These are phyloP conservation scores for Chirona hameri DNA, from an alignment of 2,888 invertebrate genomes.

Conservation along the genomic window DNA sequence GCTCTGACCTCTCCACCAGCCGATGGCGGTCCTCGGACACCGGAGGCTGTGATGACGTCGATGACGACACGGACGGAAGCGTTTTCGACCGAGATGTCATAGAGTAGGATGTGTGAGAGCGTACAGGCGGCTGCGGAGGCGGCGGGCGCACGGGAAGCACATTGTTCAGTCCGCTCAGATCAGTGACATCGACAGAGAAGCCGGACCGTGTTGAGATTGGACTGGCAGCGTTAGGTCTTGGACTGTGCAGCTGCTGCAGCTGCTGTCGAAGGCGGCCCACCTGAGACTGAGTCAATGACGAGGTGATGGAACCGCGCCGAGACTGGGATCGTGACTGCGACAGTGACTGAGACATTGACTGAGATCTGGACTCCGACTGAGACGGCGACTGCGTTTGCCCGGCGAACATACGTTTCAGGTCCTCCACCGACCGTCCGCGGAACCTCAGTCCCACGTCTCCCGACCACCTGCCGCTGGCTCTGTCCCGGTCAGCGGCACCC, in stretches of 20 bases:
- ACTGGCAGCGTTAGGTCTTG: not conserved
- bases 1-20: not conserved
- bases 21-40: not conserved
- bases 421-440: constrained; percentile 83
- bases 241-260: not conserved
- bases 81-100: not conserved
- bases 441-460: constrained; percentile 72
- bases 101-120: not conserved
- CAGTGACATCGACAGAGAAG: not conserved
- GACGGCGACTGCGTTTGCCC: not conserved
- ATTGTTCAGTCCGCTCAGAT: not conserved
- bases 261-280: not conserved
- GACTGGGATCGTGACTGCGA: not conserved
- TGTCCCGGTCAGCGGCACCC: too few species aligned
- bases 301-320: not conserved
- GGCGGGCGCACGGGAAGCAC: not conserved
- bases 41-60: not conserved
- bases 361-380: not conserved
- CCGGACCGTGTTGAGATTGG: not conserved
- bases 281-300: not conserved
- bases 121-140: not conserved
- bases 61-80: not conserved
- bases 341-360: not conserved
- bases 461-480: constrained; percentile 44
- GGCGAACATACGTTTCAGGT: constrained; percentile 52